Conservation (phyloP, 2,888 invertebrate species). For the Zootermopsis nevadensis region DNA sequence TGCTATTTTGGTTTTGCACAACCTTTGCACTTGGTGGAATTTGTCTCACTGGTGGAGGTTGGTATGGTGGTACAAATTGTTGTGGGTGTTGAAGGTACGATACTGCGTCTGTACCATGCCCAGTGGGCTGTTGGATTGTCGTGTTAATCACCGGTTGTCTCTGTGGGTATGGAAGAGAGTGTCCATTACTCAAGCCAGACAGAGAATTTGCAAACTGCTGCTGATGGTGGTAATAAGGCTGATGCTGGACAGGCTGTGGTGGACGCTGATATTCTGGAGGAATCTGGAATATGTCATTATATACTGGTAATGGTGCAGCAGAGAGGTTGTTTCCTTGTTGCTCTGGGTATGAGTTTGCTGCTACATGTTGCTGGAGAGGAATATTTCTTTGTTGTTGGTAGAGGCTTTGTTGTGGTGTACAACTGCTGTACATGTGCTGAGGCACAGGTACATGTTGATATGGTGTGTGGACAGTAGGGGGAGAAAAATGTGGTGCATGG, state of each 20-base stretch:
- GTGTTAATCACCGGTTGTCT: neutral
- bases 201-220: conserved; percentile 32
- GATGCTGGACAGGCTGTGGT: conserved; percentile 31
- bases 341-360: neutral
- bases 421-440: conserved; percentile 11
- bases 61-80: conserved; percentile 67
- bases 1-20: neutral
- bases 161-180: neutral
- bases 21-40: neutral
- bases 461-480: neutral
- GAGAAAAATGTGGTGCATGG: conserved; percentile 4
- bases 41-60: conserved; percentile 72
- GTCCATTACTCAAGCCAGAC: neutral
- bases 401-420: conserved; percentile 10
- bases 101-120: neutral
- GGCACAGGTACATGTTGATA: conserved; percentile 35
- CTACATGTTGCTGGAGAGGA: conserved; percentile 19
- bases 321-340: conserved; percentile 34
- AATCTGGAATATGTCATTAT: conserved; percentile 3
- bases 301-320: conserved; percentile 8
- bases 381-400: conserved; percentile 43
- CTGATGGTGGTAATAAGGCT: conserved; percentile 31
- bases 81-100: conserved; percentile 27
- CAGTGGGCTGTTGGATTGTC: neutral
- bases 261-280: conserved; percentile 25